Percentiles rank a stretch among this genome's conserved stretches.
Conservation (phyloP, 2,888 invertebrate genomes). For the Dendrolimus houi region DNA sequence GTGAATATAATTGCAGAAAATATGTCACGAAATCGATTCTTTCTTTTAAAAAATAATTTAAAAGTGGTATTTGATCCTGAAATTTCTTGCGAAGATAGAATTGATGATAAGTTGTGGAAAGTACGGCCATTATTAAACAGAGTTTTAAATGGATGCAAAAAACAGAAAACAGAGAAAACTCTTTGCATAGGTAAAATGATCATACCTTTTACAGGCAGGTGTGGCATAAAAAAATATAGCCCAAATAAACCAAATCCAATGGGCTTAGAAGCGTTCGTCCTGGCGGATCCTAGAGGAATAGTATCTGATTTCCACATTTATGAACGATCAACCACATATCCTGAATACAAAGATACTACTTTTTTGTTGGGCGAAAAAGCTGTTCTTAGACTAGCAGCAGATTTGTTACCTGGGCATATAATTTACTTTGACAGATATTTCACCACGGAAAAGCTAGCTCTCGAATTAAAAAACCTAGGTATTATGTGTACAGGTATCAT, state of each 20-base stretch:
- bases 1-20: not conserved
- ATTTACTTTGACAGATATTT: constrained; percentile 6
- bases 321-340: constrained; percentile 10
- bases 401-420: constrained; percentile 4
- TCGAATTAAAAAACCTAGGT: constrained; percentile 1
- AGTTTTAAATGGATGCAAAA: constrained; percentile 8
- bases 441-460: constrained; percentile 2
- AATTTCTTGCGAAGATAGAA: constrained; percentile 1
- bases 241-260: constrained; percentile 13
- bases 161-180: constrained; percentile 1
- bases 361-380: constrained; percentile 6
- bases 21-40: constrained; percentile 2
- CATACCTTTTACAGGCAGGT: constrained; percentile 9
- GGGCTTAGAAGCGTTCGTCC: constrained; percentile 13
- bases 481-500: no score
- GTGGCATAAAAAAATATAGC: constrained; percentile 8
- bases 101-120: constrained; percentile 9
- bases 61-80: constrained; percentile 3
- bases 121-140: constrained; percentile 6
- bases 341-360: constrained; percentile 1
- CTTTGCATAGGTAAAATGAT: constrained; percentile 12
- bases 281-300: constrained; percentile 11
- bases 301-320: constrained; percentile 12
- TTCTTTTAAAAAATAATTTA: not conserved
- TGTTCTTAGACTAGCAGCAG: constrained; percentile 1